A percentile compares a stretch with the other conserved stretches of the same genome.
Conservation (phyloP, 2,113 vertebrate species). For the Proteles cristata region DNA sequence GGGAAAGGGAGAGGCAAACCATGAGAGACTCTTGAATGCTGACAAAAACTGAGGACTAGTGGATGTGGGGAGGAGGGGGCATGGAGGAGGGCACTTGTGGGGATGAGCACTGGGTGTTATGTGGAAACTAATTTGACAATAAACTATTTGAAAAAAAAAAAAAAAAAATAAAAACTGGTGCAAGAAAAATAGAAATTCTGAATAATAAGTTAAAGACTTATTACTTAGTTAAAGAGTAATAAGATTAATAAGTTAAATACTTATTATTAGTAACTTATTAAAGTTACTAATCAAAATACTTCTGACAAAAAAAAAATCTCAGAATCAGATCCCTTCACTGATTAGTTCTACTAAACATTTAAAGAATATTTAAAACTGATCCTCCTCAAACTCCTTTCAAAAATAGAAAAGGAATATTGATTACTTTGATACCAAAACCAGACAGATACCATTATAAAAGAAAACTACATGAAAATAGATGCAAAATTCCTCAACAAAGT, state of each 20-base stretch:
- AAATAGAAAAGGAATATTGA: not conserved
- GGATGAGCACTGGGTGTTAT: too few species aligned
- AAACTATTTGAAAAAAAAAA: too few species aligned
- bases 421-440: not conserved
- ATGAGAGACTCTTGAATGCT: too few species aligned
- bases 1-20: too few species aligned
- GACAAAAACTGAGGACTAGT: too few species aligned
- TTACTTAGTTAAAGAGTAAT: too few species aligned
- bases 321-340: not conserved
- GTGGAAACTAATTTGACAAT: too few species aligned
- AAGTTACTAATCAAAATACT: not conserved
- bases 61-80: too few species aligned
- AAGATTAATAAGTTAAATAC: not conserved
- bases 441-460: not conserved
- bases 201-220: not conserved
- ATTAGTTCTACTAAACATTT: not conserved
- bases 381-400: not conserved
- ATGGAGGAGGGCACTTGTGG: too few species aligned
- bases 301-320: not conserved
- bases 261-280: not conserved
- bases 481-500: not conserved
- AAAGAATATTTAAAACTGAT: not conserved
- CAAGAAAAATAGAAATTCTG: not conserved
- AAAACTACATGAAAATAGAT: not conserved
- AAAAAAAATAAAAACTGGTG: not conserved